Conservation (phyloP, 2,113 vertebrate genomes). For the Cranoglanis bouderius region DNA sequence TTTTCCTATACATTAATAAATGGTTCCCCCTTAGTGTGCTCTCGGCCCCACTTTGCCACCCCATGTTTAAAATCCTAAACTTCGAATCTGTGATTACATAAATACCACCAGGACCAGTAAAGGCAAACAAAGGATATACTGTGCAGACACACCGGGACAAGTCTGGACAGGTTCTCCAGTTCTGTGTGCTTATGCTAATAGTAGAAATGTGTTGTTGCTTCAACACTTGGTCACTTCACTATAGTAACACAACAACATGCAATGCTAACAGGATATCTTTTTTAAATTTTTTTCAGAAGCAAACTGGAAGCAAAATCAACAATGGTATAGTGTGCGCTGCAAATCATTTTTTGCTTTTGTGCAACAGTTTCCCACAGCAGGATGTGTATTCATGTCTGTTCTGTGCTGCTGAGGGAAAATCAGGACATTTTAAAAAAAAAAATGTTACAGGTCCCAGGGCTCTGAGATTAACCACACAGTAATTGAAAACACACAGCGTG, state of each 20-base stretch:
- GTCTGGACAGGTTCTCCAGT: constrained; percentile 18
- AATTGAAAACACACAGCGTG: background rate
- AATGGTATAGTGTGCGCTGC: background rate
- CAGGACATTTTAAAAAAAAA: too few relatives aligned
- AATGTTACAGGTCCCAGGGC: too few relatives aligned
- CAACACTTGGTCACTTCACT: constrained; percentile 28
- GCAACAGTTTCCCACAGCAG: constrained; percentile 4
- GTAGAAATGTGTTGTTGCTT: constrained; percentile 23
- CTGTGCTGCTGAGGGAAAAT: background rate
- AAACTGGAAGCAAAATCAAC: background rate
- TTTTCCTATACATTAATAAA: background rate
- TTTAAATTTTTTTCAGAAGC: background rate
- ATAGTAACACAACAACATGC: constrained; percentile 37
- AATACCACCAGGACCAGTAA: background rate
- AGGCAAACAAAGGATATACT: background rate
- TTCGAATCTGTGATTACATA: background rate
- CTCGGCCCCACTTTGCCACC: background rate
- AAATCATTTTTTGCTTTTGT: background rate
- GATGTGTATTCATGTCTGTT: background rate
- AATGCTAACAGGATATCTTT: constrained; percentile 2
- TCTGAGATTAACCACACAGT: background rate
- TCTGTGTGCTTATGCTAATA: background rate
- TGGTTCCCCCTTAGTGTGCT: background rate
- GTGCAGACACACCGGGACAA: background rate
- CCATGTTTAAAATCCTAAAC: background rate